These are phyloP conservation scores for Leguminivora glycinivorella DNA, from an alignment of 1,140 invertebrate genomes.

Conservation along the genomic window DNA sequence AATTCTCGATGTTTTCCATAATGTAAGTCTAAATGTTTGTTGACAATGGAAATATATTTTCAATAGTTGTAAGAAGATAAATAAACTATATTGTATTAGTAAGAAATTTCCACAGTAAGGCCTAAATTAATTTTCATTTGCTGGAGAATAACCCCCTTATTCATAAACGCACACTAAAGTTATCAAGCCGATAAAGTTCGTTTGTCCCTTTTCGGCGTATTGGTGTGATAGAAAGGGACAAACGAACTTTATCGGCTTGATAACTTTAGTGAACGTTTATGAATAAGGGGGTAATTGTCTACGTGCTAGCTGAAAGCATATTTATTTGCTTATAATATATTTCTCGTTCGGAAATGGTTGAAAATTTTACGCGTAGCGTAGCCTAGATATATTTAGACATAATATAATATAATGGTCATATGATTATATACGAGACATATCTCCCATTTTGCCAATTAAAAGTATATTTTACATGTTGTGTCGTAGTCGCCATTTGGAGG, in stretches of 20 bases:
- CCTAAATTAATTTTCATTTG: slow-evolving; percentile 21
- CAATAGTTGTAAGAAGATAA: slow-evolving; percentile 11
- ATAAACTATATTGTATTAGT: slow-evolving; percentile 2
- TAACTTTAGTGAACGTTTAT: too few species aligned
- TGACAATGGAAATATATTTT: slow-evolving; percentile 63
- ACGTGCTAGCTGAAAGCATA: slow-evolving; percentile 2
- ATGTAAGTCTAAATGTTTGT: slow-evolving; percentile 36
- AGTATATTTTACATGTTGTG: slow-evolving; percentile 33
- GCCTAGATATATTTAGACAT: slow-evolving; percentile 31
- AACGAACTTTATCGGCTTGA: too few species aligned
- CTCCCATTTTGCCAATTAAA: slow-evolving; percentile 75
- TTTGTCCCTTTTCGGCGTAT: too few species aligned
- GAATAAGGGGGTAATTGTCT: too few species aligned
- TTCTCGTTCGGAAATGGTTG: background rate
- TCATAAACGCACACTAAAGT: too few species aligned
- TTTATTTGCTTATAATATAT: slow-evolving; percentile 21
- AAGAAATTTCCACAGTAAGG: slow-evolving; percentile 24
- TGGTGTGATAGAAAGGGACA: too few species aligned
- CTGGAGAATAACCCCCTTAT: too few species aligned
- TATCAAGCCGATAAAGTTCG: too few species aligned
- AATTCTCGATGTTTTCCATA: slow-evolving; percentile 31
- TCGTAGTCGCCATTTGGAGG: background rate
- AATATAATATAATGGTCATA: slow-evolving; percentile 27
- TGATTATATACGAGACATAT: slow-evolving; percentile 56
- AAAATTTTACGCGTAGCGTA: slow-evolving; percentile 8